These are phyloP conservation scores for Melanotaenia maccullochi DNA, from an alignment of 2,797 vertebrate genomes.

Conservation along the genomic window DNA sequence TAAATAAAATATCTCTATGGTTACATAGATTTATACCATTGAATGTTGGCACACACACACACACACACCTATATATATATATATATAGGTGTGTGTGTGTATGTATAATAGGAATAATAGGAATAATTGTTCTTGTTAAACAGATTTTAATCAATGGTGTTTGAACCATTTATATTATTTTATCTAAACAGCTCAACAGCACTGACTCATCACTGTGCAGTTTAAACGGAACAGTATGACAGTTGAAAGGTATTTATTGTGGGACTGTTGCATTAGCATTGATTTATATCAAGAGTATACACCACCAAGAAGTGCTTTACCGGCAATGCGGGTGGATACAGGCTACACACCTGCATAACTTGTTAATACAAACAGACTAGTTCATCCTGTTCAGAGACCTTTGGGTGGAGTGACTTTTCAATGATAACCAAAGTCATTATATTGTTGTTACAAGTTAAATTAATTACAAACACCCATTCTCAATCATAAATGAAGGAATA, in stretches of 20 bases:
- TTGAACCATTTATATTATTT: constrained; percentile 2
- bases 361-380: constrained; percentile 40
- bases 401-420: not conserved
- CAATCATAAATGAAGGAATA: not conserved
- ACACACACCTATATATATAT: too few species aligned
- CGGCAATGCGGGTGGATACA: constrained; percentile 29
- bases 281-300: not conserved
- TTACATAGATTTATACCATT: not conserved
- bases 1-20: not conserved
- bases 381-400: constrained; percentile 48
- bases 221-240: not conserved
- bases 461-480: not conserved
- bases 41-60: not conserved
- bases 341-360: constrained; percentile 24
- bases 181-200: not conserved
- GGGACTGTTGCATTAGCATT: not conserved
- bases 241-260: not conserved
- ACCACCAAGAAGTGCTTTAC: not conserved
- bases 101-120: not conserved
- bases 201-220: not conserved
- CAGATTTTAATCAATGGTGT: not conserved
- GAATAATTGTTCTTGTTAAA: constrained; percentile 4
- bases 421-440: not conserved
- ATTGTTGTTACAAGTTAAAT: not conserved
- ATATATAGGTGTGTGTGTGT: too few species aligned